Evolutionary conservation across 1,140 invertebrate genomes (phyloP), one percentile per base, ranked within the genome.

Genomic region (Augochlora pura): DNA sequence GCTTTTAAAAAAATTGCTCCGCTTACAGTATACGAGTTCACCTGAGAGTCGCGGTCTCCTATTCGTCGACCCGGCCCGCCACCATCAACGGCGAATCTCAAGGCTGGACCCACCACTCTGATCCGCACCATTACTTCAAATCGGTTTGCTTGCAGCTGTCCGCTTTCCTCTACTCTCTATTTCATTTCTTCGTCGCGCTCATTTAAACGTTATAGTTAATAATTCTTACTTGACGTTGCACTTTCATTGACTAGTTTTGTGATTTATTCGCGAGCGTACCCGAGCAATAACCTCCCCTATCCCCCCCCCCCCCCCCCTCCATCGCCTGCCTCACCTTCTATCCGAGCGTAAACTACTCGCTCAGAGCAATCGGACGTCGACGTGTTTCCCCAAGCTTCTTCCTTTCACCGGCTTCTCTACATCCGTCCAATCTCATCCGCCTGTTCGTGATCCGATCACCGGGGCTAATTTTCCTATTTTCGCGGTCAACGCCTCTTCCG

Each of bases 201-300:
- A 60, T n/a, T 77, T 71, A 78, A 85, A 67, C 73, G 80, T 70
- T 60, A 87, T 82, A 87, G 80, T 88, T 88, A 88, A 89, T 91
- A 88, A 91, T 87, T 81, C 86, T 91, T 89, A 90, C 81, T 84
- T 88, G 88, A 92, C 90, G 92, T 93, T 93, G 92, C 92, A 93
- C 92, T 93, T 92, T 92, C 88, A 93, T 93, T 93, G 91, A 93
- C 92, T 93, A 93, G 92, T 92, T 93, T 92, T 90, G 90, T 92
- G 90, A 86, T 89, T 88, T 75, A 68, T 82, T 77, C 84, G 82
- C 84, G 84, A 81, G 77, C 68, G 59, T 72, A 52, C 63, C 72
- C 77, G 70, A 78, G 65, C 27, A 38, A 38, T 1, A 0, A 25
- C 32, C 14, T 39, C 7, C 14, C 18, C 2, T 14, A 38, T 7